Evolutionary conservation across 2,888 invertebrate species (phyloP), one percentile per base, ranked within the genome.

Genomic region (Hydrotaea cyrtoneurina): DNA sequence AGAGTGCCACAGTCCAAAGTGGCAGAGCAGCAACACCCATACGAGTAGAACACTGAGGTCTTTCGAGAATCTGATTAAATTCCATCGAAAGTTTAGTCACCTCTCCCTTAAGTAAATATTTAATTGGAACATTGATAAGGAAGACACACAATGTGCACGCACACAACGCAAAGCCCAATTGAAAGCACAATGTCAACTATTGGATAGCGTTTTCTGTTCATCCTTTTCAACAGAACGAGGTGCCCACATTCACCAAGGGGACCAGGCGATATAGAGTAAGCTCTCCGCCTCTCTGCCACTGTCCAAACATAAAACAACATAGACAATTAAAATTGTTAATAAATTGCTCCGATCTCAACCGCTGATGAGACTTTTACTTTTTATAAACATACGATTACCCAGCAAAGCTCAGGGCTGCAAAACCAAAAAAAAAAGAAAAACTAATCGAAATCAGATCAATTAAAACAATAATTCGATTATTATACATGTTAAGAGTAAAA

Each of bases 31-130:
- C 55, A 77, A 69, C 46, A 59, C 21, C 21, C n/a, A n/a, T 31
- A 7, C 31, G 31, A 36, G 15, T 31, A 0, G 23, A 43, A 66
- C 26, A 55, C 55, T 55, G 53, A 73, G 72, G 31, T 23, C 66
- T 57, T 55, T 15, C 7, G 39, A 43, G 66, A 43, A 55, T 46
- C 23, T 17, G 19, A 21, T 39, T 17, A 43, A 39, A 66, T 55
- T 62, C n/a, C 71, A 36, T 23, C 13, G 5, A 17, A 72, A 66
- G 79, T 79, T 79, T 73, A 79, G 64, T 79, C 79, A 79, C 79
- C 79, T 79, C 59, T 62, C 3, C 4, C 4, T 17, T 53, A 19
- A 64, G 53, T 79, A 73, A 73, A 79, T 73, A 79, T 78, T 78
- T 78, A 64, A 21, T 4, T 57, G 69, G 21, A 69, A 17, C 19